These are phyloP conservation scores for Oncorhynchus tshawytscha DNA, from an alignment of 2,113 vertebrate species.

Conservation along the genomic window DNA sequence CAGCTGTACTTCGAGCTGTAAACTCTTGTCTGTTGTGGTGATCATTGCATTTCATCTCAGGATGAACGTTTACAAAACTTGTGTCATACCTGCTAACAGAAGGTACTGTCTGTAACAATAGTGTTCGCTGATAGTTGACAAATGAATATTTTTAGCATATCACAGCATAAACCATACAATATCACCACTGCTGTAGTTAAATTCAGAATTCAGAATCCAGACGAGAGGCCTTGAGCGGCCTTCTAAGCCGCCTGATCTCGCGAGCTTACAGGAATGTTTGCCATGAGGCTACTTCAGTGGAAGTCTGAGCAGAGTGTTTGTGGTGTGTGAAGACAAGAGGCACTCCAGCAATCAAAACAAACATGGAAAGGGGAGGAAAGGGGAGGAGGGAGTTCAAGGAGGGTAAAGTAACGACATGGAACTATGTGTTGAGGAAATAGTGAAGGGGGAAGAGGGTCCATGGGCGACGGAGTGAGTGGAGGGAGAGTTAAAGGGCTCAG, in stretches of 20 bases:
- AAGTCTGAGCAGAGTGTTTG: constrained; percentile 7
- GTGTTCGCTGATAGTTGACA: too few species aligned
- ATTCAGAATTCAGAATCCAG: neutral
- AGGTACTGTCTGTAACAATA: neutral
- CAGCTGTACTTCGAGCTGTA: neutral
- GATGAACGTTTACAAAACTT: too few species aligned
- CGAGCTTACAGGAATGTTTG: too few species aligned
- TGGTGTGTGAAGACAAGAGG: constrained; percentile 8
- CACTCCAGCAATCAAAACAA: constrained; percentile 47
- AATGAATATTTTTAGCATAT: too few species aligned
- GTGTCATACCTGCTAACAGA: too few species aligned
- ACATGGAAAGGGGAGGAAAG: constrained; percentile 13
- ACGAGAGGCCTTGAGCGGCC: constrained; percentile 23
- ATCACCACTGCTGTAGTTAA: too few species aligned
- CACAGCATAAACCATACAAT: too few species aligned
- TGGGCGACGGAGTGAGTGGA: constrained; percentile 6
- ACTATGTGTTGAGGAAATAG: neutral
- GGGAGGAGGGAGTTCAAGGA: constrained; percentile 16
- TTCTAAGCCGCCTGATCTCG: too few species aligned
- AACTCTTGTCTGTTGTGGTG: neutral
- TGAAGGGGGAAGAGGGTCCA: neutral
- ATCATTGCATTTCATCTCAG: neutral
- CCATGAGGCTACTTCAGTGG: neutral
- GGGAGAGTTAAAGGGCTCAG: constrained; percentile 28
- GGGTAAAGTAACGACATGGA: constrained; percentile 7